These are phyloP conservation scores for Erythrocercus mccallii DNA, from an alignment of 2,113 vertebrate species.

Conservation along the genomic window DNA sequence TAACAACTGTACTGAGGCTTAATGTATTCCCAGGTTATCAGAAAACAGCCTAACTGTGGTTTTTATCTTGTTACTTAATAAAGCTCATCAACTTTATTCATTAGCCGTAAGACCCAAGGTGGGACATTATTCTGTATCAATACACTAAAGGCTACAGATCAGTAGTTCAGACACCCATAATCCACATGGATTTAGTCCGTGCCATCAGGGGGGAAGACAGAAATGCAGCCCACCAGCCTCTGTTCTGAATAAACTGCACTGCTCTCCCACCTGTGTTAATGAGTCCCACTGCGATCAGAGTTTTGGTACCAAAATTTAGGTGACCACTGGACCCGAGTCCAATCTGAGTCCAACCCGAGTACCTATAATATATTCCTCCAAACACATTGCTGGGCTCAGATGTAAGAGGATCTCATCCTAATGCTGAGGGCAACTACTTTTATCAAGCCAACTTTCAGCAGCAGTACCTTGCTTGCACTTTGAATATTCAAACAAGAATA, in stretches of 20 bases:
- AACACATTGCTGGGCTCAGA: not conserved
- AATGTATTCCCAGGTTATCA: not conserved
- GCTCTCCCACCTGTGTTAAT: not conserved
- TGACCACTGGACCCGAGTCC: not conserved
- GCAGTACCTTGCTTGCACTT: not conserved
- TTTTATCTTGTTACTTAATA: not conserved
- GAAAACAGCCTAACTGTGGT: not conserved
- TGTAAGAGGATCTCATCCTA: not conserved
- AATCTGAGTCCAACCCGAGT: rapidly evolving
- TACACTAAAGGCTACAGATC: not conserved
- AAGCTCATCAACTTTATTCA: not conserved
- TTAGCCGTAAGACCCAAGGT: not conserved
- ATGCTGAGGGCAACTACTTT: not conserved
- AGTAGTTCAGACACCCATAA: not conserved
- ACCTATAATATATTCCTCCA: not conserved
- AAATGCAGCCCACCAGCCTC: not conserved
- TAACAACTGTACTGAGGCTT: not conserved
- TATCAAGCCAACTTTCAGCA: not conserved
- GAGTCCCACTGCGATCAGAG: not conserved
- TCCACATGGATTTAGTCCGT: not conserved
- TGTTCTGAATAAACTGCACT: not conserved
- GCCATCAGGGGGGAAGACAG: not conserved
- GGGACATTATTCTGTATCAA: not conserved
- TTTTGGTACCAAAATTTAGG: not conserved
- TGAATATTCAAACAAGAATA: not conserved